Conservation (phyloP, 2,113 vertebrate species). For the Prunella himalayana region DNA sequence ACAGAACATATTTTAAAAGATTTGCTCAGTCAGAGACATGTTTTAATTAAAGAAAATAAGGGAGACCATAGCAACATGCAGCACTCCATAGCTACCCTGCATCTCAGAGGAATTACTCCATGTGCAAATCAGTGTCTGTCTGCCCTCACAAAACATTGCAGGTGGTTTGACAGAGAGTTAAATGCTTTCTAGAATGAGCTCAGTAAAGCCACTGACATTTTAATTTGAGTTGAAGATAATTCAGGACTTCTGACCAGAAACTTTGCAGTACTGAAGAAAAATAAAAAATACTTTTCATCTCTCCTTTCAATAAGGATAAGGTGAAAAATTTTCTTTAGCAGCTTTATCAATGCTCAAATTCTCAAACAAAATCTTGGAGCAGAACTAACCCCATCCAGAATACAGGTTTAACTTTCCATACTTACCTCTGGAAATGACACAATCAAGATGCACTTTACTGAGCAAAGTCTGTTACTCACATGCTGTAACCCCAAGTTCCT, state of each 20-base stretch:
- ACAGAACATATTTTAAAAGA: neutral
- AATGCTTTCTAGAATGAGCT: neutral
- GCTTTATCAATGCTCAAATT: neutral
- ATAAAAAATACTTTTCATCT: neutral
- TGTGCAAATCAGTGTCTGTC: neutral
- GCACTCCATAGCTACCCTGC: neutral
- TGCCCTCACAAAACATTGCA: neutral
- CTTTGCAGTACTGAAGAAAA: neutral
- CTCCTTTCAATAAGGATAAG: neutral
- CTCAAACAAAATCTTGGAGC: neutral
- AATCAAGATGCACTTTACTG: neutral
- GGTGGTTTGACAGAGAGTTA: neutral
- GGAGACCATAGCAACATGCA: neutral
- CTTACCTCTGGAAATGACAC: neutral
- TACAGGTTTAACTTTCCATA: neutral
- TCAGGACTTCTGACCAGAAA: neutral
- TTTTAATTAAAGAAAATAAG: constrained; percentile 24
- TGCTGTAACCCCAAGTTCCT: neutral
- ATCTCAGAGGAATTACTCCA: neutral
- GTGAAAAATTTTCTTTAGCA: neutral
- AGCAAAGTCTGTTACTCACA: neutral
- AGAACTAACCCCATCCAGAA: neutral
- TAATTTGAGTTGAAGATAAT: neutral
- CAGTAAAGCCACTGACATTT: neutral
- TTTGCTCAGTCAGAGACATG: accelerated